These are phyloP conservation scores for Sylvia atricapilla DNA, from an alignment of 2,113 vertebrate species.

Conservation along the genomic window DNA sequence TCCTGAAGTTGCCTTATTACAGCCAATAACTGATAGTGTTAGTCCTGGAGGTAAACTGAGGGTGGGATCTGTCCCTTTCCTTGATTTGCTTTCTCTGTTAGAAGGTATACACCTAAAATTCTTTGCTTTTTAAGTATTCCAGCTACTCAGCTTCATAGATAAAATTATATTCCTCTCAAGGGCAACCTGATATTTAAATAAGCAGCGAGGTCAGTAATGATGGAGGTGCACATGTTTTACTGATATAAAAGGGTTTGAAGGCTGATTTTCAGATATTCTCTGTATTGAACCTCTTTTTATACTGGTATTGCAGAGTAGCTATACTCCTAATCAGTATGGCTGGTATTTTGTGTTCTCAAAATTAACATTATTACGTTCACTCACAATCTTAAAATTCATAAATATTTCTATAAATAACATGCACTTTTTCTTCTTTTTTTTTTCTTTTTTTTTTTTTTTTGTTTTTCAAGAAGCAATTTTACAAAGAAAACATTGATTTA, in stretches of 20 bases:
- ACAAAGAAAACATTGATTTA: constrained; percentile 6
- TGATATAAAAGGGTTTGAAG: background rate
- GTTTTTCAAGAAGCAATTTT: constrained; percentile 22
- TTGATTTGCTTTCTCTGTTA: background rate
- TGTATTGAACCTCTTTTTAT: background rate
- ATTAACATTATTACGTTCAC: background rate
- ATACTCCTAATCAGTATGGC: background rate
- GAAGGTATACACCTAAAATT: background rate
- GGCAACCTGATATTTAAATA: constrained; percentile 35
- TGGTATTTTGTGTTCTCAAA: background rate
- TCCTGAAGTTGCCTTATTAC: background rate
- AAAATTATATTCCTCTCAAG: constrained; percentile 8
- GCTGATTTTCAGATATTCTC: background rate
- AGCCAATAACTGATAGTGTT: background rate
- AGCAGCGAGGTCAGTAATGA: background rate
- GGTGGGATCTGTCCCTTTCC: background rate
- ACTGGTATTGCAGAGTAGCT: background rate
- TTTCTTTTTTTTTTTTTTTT: background rate
- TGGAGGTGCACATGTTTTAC: background rate
- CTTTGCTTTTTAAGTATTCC: constrained; percentile 13
- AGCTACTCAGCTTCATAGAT: background rate
- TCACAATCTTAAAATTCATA: constrained; percentile 6
- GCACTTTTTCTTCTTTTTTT: background rate
- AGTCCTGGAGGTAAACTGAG: background rate
- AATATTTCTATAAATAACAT: constrained; percentile 19